Conservation (phyloP, 1,140 invertebrate species). For the Zelostemma sp. region DNA sequence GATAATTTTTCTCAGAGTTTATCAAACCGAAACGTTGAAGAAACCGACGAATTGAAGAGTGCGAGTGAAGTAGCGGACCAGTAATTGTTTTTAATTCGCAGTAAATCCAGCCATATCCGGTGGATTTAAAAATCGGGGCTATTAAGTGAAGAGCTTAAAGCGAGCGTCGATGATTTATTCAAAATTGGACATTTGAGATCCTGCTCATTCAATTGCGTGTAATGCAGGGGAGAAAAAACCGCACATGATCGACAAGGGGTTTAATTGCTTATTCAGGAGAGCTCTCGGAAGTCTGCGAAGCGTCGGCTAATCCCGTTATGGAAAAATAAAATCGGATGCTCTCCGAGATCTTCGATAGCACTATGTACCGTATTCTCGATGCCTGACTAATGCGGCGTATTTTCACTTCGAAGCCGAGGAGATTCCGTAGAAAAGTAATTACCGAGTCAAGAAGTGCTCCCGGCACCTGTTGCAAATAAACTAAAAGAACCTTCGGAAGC, state of each 20-base stretch:
- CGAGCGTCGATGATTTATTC: constrained; percentile 25
- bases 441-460: constrained; percentile 26
- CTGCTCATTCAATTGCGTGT: constrained; percentile 21
- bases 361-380: not conserved
- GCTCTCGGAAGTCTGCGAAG: constrained; percentile 2
- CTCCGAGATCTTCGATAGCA: not conserved
- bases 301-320: constrained; percentile 1
- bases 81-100: too few species aligned
- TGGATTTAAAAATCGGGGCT: too few species aligned
- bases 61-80: too few species aligned
- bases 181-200: constrained; percentile 24
- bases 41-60: too few species aligned
- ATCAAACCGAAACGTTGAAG: too few species aligned
- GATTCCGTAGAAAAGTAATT: constrained; percentile 31
- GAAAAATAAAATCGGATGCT: constrained; percentile 1
- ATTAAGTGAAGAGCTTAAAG: constrained; percentile 22
- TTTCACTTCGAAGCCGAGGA: constrained; percentile 24
- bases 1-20: too few species aligned
- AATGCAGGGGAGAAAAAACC: constrained; percentile 25
- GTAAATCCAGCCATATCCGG: too few species aligned
- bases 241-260: constrained; percentile 7
- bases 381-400: constrained; percentile 25
- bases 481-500: constrained; percentile 24
- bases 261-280: constrained; percentile 17
- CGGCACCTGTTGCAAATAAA: constrained; percentile 44